A percentile compares a stretch with the other conserved stretches of the same genome.
Evolutionary conservation across 1,140 invertebrate species (phyloP).

Genomic region (Prorops nasuta): DNA sequence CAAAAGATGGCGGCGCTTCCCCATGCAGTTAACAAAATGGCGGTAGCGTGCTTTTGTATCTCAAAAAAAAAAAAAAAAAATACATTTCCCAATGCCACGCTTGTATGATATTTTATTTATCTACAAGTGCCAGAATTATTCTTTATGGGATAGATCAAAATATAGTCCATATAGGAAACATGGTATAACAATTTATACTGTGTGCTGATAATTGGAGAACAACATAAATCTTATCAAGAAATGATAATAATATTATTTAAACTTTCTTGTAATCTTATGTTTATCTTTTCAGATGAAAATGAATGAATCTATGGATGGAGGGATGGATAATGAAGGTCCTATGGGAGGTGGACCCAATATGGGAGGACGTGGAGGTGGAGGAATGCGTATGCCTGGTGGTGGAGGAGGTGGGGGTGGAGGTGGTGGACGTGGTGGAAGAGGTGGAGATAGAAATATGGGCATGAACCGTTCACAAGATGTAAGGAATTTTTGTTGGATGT

Average conservation of each 20-base stretch:
- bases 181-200: slow-evolving; percentile 6
- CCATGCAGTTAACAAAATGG: no score
- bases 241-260: slow-evolving; percentile 1
- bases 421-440: slow-evolving; percentile 39
- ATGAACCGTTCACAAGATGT: slow-evolving; percentile 51
- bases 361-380: slow-evolving; percentile 18
- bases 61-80: no score
- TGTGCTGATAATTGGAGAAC: slow-evolving; percentile 5
- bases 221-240: slow-evolving; percentile 3
- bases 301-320: slow-evolving; percentile 45
- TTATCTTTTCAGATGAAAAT: slow-evolving; percentile 46
- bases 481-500: slow-evolving; percentile 25
- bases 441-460: slow-evolving; percentile 32
- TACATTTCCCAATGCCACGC: slow-evolving; percentile 11
- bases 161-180: slow-evolving; percentile 6
- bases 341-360: slow-evolving; percentile 35
- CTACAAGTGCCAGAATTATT: slow-evolving; percentile 13
- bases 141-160: slow-evolving; percentile 4
- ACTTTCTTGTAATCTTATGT: no score
- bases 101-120: slow-evolving; percentile 5
- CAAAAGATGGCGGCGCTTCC: background rate
- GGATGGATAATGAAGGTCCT: slow-evolving; percentile 32
- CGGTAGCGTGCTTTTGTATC: no score
- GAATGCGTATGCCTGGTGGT: slow-evolving; percentile 11
- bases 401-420: slow-evolving; percentile 37